phyloP scores from a whole-genome alignment of 2,797 vertebrate genomes.

The Thaleichthys pacificus region DNA sequence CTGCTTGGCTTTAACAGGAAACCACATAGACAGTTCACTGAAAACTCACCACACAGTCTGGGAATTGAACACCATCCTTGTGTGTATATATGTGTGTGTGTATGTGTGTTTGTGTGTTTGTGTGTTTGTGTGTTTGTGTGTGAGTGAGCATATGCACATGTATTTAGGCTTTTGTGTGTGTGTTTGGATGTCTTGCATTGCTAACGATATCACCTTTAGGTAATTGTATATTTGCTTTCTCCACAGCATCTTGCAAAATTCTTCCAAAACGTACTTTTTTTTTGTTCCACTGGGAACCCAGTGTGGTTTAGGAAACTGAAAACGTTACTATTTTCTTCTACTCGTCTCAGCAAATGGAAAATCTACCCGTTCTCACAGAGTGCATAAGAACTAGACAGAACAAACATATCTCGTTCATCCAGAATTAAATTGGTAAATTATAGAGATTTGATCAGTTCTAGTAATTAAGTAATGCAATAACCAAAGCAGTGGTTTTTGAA shows the following conservation, averaged over 20 bases:
- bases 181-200: constrained; percentile 23
- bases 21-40: constrained; percentile 55
- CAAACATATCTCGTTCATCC: no score
- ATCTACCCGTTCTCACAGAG: not conserved
- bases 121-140: constrained; percentile 30
- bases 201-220: constrained; percentile 50
- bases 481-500: constrained; percentile 3
- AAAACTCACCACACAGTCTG: constrained; percentile 42
- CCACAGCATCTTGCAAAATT: constrained; percentile 51
- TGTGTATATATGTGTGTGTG: constrained; percentile 35
- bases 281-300: constrained; percentile 24
- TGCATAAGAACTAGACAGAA: not conserved
- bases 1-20: constrained; percentile 60
- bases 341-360: constrained; percentile 28
- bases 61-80: constrained; percentile 51
- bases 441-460: constrained; percentile 9
- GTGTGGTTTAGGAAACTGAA: constrained; percentile 25
- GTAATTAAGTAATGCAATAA: constrained; percentile 11
- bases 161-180: constrained; percentile 19
- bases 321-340: not conserved
- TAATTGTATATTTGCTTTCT: constrained; percentile 53
- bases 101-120: constrained; percentile 26
- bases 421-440: no score
- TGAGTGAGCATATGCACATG: not conserved
- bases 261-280: constrained; percentile 27